Percentiles rank a stretch among this genome's conserved stretches.
Conservation (phyloP, 2,888 invertebrate genomes). For the Pharmacophagus antenor region DNA sequence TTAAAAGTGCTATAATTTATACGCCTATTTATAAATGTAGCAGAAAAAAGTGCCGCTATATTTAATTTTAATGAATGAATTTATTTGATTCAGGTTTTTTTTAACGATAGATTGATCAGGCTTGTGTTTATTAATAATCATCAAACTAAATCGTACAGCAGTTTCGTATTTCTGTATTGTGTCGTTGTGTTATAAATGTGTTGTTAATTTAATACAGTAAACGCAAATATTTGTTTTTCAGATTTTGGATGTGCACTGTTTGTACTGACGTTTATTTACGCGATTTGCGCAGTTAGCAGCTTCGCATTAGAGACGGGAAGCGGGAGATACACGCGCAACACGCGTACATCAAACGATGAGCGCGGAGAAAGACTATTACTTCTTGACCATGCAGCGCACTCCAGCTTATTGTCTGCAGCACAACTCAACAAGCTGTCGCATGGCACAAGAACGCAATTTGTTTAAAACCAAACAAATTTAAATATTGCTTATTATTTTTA, state of each 20-base stretch:
- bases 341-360: constrained; percentile 50
- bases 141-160: too few relatives aligned
- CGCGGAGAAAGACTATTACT: constrained; percentile 66
- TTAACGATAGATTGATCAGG: too few relatives aligned
- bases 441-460: constrained; percentile 67
- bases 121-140: too few relatives aligned
- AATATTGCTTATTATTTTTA: background rate
- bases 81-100: too few relatives aligned
- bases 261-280: constrained; percentile 68
- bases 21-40: too few relatives aligned
- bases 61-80: too few relatives aligned
- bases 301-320: constrained; percentile 64
- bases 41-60: too few relatives aligned
- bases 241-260: constrained; percentile 66
- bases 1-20: too few relatives aligned
- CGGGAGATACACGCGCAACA: constrained; percentile 49
- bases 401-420: constrained; percentile 69
- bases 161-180: too few relatives aligned
- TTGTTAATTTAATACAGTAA: background rate
- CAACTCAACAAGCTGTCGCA: constrained; percentile 68
- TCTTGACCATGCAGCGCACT: constrained; percentile 71
- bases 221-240: constrained; percentile 41
- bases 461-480: constrained; percentile 42
- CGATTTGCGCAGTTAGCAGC: constrained; percentile 70
- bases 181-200: too few relatives aligned